These are phyloP conservation scores for Gymnopithys bicolor DNA, from an alignment of 2,797 vertebrate species.

Conservation along the genomic window DNA sequence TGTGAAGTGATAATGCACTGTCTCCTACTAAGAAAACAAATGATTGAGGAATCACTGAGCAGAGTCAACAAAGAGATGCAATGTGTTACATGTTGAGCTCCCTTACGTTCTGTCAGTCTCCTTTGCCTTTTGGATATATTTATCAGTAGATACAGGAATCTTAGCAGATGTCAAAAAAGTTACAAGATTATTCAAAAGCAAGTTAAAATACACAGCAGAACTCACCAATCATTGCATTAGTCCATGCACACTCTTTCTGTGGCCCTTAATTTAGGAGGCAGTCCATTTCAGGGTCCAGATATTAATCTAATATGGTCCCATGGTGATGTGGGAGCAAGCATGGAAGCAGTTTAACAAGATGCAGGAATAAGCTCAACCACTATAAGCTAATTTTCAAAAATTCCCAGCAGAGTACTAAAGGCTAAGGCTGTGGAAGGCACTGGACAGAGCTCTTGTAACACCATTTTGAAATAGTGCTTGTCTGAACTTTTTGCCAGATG, in stretches of 20 bases:
- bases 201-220: background rate
- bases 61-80: background rate
- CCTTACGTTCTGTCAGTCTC: background rate
- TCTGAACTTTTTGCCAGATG: background rate
- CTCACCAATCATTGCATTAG: rapidly evolving
- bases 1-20: background rate
- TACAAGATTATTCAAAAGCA: background rate
- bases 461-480: background rate
- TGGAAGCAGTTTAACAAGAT: background rate
- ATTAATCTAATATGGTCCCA: background rate
- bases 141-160: background rate
- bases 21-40: conserved; percentile 16
- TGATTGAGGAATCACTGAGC: background rate
- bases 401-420: background rate
- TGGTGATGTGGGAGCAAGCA: background rate
- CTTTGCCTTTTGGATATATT: background rate
- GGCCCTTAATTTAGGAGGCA: background rate
- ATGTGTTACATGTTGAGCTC: background rate
- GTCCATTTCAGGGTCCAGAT: background rate
- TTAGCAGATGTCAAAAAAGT: background rate
- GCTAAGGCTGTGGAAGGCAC: background rate
- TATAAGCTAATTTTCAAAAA: background rate
- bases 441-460: background rate
- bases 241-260: background rate
- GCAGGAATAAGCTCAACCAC: background rate